phyloP scores from a whole-genome alignment of 1,140 invertebrate species.

The Phthorimaea operculella region DNA sequence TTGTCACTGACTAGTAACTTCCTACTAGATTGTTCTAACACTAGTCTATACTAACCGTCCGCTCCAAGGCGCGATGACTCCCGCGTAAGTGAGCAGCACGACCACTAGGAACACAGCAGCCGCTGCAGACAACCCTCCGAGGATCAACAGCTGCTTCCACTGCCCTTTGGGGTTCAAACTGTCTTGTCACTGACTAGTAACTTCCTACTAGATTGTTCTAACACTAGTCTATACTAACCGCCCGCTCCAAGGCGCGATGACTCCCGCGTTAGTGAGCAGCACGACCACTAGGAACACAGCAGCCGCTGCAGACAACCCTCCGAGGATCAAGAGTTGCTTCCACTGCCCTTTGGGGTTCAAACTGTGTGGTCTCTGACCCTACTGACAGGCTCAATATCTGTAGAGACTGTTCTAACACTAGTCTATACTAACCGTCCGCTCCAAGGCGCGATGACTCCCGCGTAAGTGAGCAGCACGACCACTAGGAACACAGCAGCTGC shows the following conservation, averaged over 20 bases:
- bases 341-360: conserved; percentile 92
- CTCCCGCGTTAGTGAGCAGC: conserved; percentile 88
- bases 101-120: conserved; percentile 86
- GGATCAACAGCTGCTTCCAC: conserved; percentile 90
- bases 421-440: conserved; percentile 97
- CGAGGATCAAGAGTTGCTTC: conserved; percentile 87
- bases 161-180: conserved; percentile 90
- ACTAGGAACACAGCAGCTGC: conserved; percentile 86
- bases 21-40: too few species aligned
- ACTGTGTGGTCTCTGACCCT: too few species aligned
- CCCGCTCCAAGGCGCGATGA: conserved; percentile 99
- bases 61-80: conserved; percentile 98
- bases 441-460: conserved; percentile 97
- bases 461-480: conserved; percentile 91
- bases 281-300: conserved; percentile 89
- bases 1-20: too few species aligned
- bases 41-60: conserved; percentile 76
- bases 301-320: conserved; percentile 79
- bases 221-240: too few species aligned
- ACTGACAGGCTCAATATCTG: too few species aligned
- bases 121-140: conserved; percentile 82
- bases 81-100: conserved; percentile 90
- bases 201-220: too few species aligned
- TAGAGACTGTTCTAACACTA: too few species aligned
- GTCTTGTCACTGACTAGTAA: conserved; percentile 43